These are phyloP conservation scores for Cebus imitator DNA, from an alignment of 2,113 vertebrate genomes.

Conservation along the genomic window DNA sequence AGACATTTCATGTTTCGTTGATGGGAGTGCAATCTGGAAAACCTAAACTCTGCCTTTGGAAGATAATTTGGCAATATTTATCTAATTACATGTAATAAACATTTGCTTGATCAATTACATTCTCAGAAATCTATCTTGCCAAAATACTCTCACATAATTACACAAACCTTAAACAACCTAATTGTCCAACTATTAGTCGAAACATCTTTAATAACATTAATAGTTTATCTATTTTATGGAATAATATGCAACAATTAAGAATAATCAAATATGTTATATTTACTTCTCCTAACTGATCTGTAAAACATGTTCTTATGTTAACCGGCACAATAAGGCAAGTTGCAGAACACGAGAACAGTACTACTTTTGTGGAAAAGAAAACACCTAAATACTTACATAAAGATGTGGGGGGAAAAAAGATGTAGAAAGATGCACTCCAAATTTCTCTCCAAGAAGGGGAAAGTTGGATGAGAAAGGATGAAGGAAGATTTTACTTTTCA, in stretches of 20 bases:
- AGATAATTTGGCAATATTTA: constrained; percentile 23
- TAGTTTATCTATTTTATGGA: background rate
- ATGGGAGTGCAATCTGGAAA: background rate
- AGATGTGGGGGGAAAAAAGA: background rate
- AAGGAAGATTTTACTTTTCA: background rate
- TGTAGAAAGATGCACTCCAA: background rate
- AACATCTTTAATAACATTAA: background rate
- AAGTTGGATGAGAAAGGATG: background rate
- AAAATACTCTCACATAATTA: background rate
- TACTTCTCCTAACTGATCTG: background rate
- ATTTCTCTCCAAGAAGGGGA: background rate
- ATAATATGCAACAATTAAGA: background rate
- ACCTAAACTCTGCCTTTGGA: background rate
- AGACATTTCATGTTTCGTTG: background rate
- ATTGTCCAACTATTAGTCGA: background rate
- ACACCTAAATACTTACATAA: background rate
- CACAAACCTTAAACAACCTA: background rate
- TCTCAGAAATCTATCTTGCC: background rate
- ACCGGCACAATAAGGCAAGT: background rate
- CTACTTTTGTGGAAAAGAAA: background rate
- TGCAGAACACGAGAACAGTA: background rate
- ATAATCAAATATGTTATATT: background rate
- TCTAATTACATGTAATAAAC: background rate
- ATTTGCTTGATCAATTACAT: background rate
- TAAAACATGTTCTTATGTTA: background rate